Evolutionary conservation across 2,797 vertebrate species (phyloP).

Genomic region (Tokudaia muenninki): DNA sequence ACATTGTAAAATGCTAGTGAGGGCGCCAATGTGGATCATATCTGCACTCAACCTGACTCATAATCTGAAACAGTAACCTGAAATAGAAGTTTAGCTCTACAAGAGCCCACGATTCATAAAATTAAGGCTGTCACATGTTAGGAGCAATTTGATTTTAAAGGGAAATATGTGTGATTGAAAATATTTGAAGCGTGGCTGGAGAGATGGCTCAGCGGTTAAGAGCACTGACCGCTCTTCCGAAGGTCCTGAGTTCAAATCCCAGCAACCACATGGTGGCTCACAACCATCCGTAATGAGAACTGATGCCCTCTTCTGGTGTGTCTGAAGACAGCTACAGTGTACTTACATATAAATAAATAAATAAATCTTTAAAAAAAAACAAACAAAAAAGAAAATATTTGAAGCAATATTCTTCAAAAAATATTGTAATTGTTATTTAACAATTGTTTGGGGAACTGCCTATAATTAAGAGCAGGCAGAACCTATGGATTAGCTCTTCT

Average conservation of each 20-base stretch:
- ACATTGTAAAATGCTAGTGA: background rate
- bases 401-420: constrained; percentile 23
- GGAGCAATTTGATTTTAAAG: constrained; percentile 32
- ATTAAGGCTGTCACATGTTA: constrained; percentile 27
- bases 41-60: background rate
- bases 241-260: no score
- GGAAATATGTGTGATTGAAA: background rate
- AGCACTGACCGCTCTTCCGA: no score
- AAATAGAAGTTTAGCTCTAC: constrained; percentile 54
- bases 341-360: no score
- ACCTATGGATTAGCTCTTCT: background rate
- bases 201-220: no score
- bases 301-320: no score
- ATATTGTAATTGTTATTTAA: constrained; percentile 11
- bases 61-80: constrained; percentile 25
- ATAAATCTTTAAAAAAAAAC: no score
- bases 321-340: no score
- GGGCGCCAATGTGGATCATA: background rate
- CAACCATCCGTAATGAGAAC: no score
- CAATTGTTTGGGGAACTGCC: background rate
- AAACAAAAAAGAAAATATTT: constrained; percentile 25
- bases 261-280: no score
- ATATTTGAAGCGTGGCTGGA: background rate
- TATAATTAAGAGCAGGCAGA: background rate
- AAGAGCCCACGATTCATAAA: constrained; percentile 14